These are phyloP conservation scores for Brachionus calyciflorus DNA, from an alignment of 1,140 invertebrate genomes.

Conservation along the genomic window DNA sequence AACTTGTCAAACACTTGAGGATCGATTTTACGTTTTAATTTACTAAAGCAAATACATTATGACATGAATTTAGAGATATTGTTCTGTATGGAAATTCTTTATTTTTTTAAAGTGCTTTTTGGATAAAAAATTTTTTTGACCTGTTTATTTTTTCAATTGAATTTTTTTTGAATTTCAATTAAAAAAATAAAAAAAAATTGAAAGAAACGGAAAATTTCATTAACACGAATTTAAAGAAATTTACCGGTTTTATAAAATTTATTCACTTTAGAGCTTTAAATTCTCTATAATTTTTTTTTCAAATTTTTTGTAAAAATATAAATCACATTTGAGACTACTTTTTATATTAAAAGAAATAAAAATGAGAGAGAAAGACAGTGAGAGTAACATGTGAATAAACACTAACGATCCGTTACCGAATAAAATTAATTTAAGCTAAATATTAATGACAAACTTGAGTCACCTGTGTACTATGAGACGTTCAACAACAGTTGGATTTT, in stretches of 20 bases:
- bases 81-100: background rate
- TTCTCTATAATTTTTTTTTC: no score
- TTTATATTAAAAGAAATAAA: no score
- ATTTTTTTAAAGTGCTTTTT: no score
- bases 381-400: slow-evolving; percentile 31
- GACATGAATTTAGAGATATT: slow-evolving; percentile 9
- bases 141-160: slow-evolving; percentile 27
- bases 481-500: slow-evolving; percentile 19
- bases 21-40: slow-evolving; percentile 9
- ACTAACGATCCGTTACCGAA: background rate
- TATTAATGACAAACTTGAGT: background rate
- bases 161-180: no score
- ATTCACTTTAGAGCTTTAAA: no score
- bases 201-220: slow-evolving; percentile 27
- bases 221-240: slow-evolving; percentile 2
- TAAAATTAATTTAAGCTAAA: background rate
- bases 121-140: no score
- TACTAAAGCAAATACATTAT: slow-evolving; percentile 39
- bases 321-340: no score
- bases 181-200: slow-evolving; percentile 9
- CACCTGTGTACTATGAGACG: slow-evolving; percentile 22
- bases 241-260: no score
- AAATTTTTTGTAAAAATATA: no score
- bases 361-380: no score
- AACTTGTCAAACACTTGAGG: slow-evolving; percentile 37